These are phyloP conservation scores for Stichodactyla mertensii DNA, from an alignment of 64 coral and sea anemone species.

Conservation along the genomic window DNA sequence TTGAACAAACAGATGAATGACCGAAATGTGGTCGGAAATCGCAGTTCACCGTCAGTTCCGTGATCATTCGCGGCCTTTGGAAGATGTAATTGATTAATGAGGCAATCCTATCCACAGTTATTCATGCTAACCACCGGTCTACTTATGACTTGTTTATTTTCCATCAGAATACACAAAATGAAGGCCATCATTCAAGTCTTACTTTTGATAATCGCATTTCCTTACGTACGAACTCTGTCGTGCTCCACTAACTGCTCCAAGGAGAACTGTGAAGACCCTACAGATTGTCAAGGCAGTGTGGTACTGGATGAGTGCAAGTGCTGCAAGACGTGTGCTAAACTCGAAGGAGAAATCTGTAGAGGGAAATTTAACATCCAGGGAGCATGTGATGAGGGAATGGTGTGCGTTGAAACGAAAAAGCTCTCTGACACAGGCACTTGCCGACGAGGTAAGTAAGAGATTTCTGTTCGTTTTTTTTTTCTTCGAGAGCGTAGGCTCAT, in stretches of 20 bases:
- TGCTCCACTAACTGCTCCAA: background rate
- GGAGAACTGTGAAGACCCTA: background rate
- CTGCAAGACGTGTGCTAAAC: slow-evolving; percentile 42
- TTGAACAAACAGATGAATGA: background rate
- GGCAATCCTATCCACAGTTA: background rate
- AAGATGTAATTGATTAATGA: background rate
- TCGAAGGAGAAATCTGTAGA: slow-evolving; percentile 37
- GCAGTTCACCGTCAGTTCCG: no score
- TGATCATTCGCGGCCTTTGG: background rate
- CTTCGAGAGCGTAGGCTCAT: no score
- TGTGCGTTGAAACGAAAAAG: background rate
- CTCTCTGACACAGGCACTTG: background rate
- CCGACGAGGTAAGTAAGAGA: slow-evolving; percentile 7
- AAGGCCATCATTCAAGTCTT: background rate
- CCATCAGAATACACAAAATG: slow-evolving; percentile 5
- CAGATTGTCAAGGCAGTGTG: slow-evolving; percentile 28
- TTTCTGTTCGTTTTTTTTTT: no score
- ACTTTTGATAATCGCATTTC: background rate
- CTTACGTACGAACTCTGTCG: background rate
- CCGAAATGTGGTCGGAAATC: background rate
- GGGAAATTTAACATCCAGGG: background rate
- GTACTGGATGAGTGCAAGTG: slow-evolving; percentile 26
- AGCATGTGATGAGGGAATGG: slow-evolving; percentile 29
- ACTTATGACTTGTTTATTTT: background rate
- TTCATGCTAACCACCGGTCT: background rate